Percentiles rank a stretch among this genome's conserved stretches.
Conservation (phyloP, 2,888 invertebrate species). For the Dynastes grantii region DNA sequence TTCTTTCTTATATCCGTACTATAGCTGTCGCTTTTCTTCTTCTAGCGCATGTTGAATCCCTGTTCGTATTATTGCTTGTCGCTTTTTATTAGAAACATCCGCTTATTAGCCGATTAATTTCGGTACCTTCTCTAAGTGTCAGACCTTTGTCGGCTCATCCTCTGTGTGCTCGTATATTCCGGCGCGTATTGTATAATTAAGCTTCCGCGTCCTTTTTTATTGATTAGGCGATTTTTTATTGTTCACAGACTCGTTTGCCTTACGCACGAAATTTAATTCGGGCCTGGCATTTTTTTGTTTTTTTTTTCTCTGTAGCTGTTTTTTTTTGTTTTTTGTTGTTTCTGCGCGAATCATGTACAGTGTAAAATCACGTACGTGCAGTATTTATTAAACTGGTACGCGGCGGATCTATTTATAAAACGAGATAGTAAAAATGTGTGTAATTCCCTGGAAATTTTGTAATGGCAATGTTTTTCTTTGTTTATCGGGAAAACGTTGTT, state of each 20-base stretch:
- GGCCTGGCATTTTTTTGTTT: background rate
- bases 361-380: background rate
- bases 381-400: background rate
- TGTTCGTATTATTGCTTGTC: slow-evolving; percentile 25
- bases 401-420: background rate
- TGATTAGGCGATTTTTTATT: slow-evolving; percentile 41
- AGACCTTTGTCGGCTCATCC: slow-evolving; percentile 46
- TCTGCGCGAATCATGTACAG: background rate
- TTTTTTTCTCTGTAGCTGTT: background rate
- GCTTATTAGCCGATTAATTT: slow-evolving; percentile 49
- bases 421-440: background rate
- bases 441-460: no score
- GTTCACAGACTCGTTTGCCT: slow-evolving; percentile 1
- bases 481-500: no score
- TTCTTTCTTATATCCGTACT: no score
- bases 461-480: no score
- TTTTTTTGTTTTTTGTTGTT: no score
- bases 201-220: slow-evolving; percentile 34
- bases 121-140: slow-evolving; percentile 36
- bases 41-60: slow-evolving; percentile 8
- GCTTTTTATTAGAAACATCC: slow-evolving; percentile 50
- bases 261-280: slow-evolving; percentile 31
- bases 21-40: background rate
- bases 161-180: background rate
- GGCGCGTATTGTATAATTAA: slow-evolving; percentile 15